These are phyloP conservation scores for Brotogeris chrysoptera DNA, from an alignment of 2,797 vertebrate genomes.

Conservation along the genomic window DNA sequence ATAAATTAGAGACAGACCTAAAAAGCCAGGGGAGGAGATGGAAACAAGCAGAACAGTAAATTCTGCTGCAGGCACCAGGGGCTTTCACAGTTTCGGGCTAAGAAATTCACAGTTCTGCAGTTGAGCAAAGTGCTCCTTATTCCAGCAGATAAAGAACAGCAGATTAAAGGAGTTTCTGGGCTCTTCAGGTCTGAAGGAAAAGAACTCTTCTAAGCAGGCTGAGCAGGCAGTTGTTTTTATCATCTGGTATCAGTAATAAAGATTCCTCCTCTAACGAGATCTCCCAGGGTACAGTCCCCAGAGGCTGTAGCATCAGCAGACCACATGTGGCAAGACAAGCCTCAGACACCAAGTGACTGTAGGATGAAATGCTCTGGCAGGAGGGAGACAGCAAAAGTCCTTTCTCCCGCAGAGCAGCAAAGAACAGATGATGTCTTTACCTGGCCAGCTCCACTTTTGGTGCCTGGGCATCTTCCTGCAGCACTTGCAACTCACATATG, in stretches of 20 bases:
- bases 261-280: not conserved
- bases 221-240: not conserved
- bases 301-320: not conserved
- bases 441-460: not conserved
- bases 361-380: rapidly evolving
- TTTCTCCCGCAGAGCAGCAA: not conserved
- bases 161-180: not conserved
- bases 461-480: not conserved
- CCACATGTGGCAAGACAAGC: rapidly evolving
- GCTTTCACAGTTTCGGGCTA: not conserved
- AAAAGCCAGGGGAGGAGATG: not conserved
- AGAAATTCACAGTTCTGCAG: not conserved
- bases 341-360: not conserved
- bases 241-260: not conserved
- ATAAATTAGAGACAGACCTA: not conserved
- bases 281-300: not conserved
- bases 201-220: not conserved
- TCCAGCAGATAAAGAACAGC: not conserved
- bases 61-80: not conserved
- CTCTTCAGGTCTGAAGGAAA: not conserved
- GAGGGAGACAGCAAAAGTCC: not conserved
- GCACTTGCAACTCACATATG: not conserved
- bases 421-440: not conserved
- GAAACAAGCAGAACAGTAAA: not conserved
- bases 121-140: not conserved